phyloP scores from a whole-genome alignment of 2,888 invertebrate genomes.

The Aporophyla lueneburgensis region DNA sequence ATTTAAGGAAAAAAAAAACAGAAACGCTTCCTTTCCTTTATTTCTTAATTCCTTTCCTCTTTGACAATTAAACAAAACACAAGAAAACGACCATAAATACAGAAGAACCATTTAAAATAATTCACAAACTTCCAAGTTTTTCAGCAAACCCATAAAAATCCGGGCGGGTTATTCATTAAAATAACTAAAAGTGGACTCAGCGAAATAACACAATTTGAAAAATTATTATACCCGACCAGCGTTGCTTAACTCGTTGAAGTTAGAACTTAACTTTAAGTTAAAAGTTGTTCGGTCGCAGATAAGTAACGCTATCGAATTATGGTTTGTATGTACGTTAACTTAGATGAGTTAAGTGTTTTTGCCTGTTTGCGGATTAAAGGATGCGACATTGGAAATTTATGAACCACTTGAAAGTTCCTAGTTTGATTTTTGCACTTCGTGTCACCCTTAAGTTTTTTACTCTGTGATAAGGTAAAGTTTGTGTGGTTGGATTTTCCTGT shows the following conservation, averaged over 20 bases:
- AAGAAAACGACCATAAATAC: constrained; percentile 38
- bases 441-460: constrained; percentile 20
- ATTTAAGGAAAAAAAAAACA: not conserved
- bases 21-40: too few species aligned
- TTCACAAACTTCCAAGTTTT: constrained; percentile 61
- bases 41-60: not conserved
- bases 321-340: constrained; percentile 39
- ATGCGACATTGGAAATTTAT: constrained; percentile 37
- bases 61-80: constrained; percentile 15
- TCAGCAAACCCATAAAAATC: constrained; percentile 65
- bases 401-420: constrained; percentile 27
- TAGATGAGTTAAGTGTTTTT: constrained; percentile 60
- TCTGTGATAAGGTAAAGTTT: constrained; percentile 6
- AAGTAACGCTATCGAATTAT: constrained; percentile 63
- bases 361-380: constrained; percentile 39
- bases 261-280: constrained; percentile 59
- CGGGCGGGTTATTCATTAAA: constrained; percentile 75
- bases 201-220: constrained; percentile 77
- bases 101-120: constrained; percentile 46
- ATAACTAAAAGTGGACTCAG: constrained; percentile 73
- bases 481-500: not conserved
- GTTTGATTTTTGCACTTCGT: constrained; percentile 13
- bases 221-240: constrained; percentile 73
- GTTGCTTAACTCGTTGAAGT: constrained; percentile 63
- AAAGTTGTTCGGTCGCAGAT: constrained; percentile 65